Evolutionary conservation across 2,797 vertebrate species (phyloP), one percentile per base, ranked within the genome.

Genomic region (Cottoperca gobio): DNA sequence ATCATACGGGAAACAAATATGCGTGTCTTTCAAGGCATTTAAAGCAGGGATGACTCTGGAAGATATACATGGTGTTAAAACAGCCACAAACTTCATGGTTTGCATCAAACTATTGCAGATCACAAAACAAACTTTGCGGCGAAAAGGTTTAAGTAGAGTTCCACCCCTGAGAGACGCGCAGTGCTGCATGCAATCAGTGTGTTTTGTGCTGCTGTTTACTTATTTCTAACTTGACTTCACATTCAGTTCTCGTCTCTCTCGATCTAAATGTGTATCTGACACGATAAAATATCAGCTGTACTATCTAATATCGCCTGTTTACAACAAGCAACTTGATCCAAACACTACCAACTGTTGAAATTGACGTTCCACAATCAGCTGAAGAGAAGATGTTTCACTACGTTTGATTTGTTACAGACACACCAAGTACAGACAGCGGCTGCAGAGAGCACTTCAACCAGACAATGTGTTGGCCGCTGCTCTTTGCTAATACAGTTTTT

Each of bases 1-100:
- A 67, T 81, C 69, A 63, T 26, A 73, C 2, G 2, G 40, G 37
- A 17, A 31, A 17, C 55, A 73, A 77, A 45, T 19, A 19, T 19
- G n/a, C 2, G 3, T 50, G 28, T 79, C 39, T 52, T 46, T 21
- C 31, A 23, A 9, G 10, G 45, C 13, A 1, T 48, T 53, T 39
- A 24, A 65, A 76, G 60, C 6, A n/a, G 10, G 16, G 23, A 24
- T 11, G 13, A 42, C 1, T 13, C 42, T 40, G 59, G 39, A 28
- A 16, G 55, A 42, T 39, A 45, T 53, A 17, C 4, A 19, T 57
- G 19, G 21, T 19, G 3, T 52, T 42, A 21, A 37, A 49, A 35
- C 11, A 54, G 46, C 3, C 26, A 23, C 53, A 35, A 14, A 58
- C n/a, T 21, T 21, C 8, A 13, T 24, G 5, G 17, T 24, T 17